These are phyloP conservation scores for Stenolophus ochropezus DNA, from an alignment of 2,888 invertebrate genomes.

Conservation along the genomic window DNA sequence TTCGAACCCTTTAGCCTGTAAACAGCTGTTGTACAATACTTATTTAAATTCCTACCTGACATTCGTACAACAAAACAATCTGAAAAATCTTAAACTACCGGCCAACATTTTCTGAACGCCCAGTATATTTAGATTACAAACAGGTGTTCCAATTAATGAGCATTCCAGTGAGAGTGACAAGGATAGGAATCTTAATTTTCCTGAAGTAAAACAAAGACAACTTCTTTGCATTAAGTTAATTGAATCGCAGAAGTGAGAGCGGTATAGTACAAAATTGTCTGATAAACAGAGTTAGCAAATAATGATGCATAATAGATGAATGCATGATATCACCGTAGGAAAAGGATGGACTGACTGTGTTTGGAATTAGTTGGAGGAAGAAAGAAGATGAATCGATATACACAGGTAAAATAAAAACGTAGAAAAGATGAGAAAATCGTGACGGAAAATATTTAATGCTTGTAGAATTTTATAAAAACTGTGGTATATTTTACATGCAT, in stretches of 20 bases:
- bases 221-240: constrained; percentile 47
- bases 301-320: constrained; percentile 50
- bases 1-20: background rate
- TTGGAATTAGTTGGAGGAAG: background rate
- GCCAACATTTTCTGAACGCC: constrained; percentile 15
- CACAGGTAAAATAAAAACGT: constrained; percentile 34
- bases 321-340: constrained; percentile 36
- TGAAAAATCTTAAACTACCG: background rate
- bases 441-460: background rate
- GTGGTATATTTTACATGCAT: background rate
- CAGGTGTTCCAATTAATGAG: constrained; percentile 52
- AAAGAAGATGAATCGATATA: constrained; percentile 36
- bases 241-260: constrained; percentile 36
- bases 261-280: background rate
- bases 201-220: constrained; percentile 34
- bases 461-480: background rate
- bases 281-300: constrained; percentile 15
- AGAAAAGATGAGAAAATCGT: constrained; percentile 1
- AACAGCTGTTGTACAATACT: background rate
- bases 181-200: background rate
- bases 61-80: background rate
- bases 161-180: constrained; percentile 40
- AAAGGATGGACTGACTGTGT: constrained; percentile 8
- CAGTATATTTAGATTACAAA: constrained; percentile 49
- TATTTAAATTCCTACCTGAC: background rate